Evolutionary conservation across 2,113 vertebrate species (phyloP), one percentile per base, ranked within the genome.

Genomic region (Anthoscopus minutus): DNA sequence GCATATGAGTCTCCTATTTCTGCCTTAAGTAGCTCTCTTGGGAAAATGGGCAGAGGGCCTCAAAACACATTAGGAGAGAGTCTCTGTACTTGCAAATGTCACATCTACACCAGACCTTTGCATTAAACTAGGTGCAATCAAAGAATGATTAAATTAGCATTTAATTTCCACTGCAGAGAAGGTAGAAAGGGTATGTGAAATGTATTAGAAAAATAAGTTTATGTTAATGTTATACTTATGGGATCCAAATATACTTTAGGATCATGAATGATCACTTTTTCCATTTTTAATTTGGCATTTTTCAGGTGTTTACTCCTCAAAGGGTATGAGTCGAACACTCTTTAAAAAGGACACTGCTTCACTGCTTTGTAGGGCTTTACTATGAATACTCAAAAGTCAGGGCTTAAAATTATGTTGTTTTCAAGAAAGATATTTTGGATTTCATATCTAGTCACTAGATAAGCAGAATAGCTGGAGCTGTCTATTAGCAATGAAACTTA

Each of bases 61-160:
- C 93, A 96, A 40, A 40, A 97, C 95, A 24, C 95, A 96, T 71
- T 77, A 66, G 77, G 97, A 98, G 65, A 97, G 95, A 82, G 88
- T 94, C 40, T 93, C 97, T 86, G 60, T 97, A 51, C 94, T 98
- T 89, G 88, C 91, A 84, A 98, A 98, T 92, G 94, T 98, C 88
- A 95, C 97, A 84, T 98, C 97, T 72, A 96, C 97, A 40, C 93
- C 97, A 37, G 97, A 98, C 66, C 97, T 98, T 81, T 98, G 97
- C 47, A 92, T 98, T 95, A 98, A 98, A 96, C 94, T 98, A 73
- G 97, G 98, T 71, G 93, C 96, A 79, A 96, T 96, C 95, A 98
- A 98, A 98, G 97, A 98, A 69, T 10, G 35, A 76, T 97, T 98
- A 93, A 97, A 93, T 88, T 92, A 94, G 45, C 96, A 98, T 88